phyloP scores from a whole-genome alignment of 64 coral and sea anemone species.

The Stylophora pistillata region DNA sequence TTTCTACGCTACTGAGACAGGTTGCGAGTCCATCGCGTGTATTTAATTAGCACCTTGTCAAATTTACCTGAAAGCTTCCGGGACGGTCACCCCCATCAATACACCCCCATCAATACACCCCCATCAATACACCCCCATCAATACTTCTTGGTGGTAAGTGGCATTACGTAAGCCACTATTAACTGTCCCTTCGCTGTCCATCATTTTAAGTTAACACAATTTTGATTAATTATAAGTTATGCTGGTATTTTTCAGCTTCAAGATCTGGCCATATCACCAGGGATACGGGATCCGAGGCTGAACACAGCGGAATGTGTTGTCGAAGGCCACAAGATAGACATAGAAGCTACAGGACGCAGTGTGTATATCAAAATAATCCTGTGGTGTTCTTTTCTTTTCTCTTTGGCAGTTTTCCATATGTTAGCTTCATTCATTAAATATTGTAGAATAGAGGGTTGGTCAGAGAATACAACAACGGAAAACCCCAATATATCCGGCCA shows the following conservation, averaged over 20 bases:
- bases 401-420: background rate
- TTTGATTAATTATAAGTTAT: background rate
- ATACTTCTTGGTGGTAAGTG: too few species aligned
- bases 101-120: too few species aligned
- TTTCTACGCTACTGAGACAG: background rate
- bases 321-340: background rate
- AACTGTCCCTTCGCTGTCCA: too few species aligned
- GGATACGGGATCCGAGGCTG: background rate
- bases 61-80: too few species aligned
- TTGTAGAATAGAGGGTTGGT: background rate
- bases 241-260: background rate
- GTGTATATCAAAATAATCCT: too few species aligned
- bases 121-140: too few species aligned
- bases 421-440: background rate
- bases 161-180: too few species aligned
- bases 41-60: background rate
- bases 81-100: too few species aligned
- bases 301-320: slow-evolving; percentile 21
- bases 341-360: background rate
- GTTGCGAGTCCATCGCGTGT: background rate
- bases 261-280: background rate
- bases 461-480: background rate
- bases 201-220: background rate
- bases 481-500: background rate
- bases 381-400: background rate